A percentile compares a stretch with the other conserved stretches of the same genome.
Evolutionary conservation across 2,888 invertebrate genomes (phyloP).

Genomic region (Agriopis aurantiaria): DNA sequence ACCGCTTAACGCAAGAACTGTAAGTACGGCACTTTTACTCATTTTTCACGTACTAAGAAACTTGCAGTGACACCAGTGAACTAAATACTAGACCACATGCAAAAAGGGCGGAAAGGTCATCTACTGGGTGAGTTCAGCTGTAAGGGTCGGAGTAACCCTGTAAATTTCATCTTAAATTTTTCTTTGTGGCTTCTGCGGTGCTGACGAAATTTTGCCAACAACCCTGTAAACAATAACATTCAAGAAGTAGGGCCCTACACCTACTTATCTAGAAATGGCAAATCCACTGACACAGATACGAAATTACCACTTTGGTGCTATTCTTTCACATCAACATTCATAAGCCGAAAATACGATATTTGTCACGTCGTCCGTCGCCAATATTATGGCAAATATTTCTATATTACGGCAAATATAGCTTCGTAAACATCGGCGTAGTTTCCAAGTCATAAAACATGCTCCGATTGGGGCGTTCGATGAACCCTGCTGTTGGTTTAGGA

Average conservation of each 20-base stretch:
- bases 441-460: conserved; percentile 45
- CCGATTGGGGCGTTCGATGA: conserved; percentile 41
- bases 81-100: too few species aligned
- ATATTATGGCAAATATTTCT: conserved; percentile 40
- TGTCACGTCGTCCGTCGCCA: conserved; percentile 25
- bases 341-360: conserved; percentile 27
- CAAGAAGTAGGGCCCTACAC: not conserved
- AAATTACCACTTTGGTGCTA: conserved; percentile 4
- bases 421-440: conserved; percentile 42
- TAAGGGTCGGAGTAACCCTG: too few species aligned
- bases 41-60: too few species aligned
- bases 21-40: too few species aligned
- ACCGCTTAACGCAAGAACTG: too few species aligned
- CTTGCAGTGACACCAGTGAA: too few species aligned
- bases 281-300: not conserved
- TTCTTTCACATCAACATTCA: conserved; percentile 8
- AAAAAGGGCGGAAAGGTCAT: too few species aligned
- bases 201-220: too few species aligned
- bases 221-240: not conserved
- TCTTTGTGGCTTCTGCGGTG: not conserved
- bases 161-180: too few species aligned
- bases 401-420: conserved; percentile 40
- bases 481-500: conserved; percentile 55
- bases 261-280: not conserved
- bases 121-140: too few species aligned